Conservation (phyloP, 2,888 invertebrate species). For the Eulithis testata region DNA sequence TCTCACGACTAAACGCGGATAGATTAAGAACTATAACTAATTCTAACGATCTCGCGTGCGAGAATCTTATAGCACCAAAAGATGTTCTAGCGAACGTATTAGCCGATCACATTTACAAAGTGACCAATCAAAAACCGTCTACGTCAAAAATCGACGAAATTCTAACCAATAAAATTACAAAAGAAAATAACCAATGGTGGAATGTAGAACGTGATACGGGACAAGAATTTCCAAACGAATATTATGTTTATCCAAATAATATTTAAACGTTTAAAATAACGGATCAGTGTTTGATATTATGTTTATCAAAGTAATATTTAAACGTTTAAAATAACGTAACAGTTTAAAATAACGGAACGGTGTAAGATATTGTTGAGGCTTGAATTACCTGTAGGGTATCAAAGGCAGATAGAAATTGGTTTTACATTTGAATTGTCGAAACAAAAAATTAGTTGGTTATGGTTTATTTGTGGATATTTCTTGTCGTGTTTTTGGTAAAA, state of each 20-base stretch:
- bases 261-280: constrained; percentile 42
- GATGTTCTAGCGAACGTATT: constrained; percentile 75
- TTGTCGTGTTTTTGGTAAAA: constrained; percentile 5
- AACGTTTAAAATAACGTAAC: constrained; percentile 16
- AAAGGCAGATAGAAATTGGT: background rate
- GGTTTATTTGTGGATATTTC: background rate
- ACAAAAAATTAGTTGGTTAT: constrained; percentile 18
- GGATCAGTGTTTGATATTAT: constrained; percentile 52
- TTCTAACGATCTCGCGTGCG: constrained; percentile 65
- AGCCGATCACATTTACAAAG: constrained; percentile 80
- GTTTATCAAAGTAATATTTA: constrained; percentile 58
- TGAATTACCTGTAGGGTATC: constrained; percentile 28
- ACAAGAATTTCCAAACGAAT: constrained; percentile 66
- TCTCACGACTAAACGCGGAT: constrained; percentile 77
- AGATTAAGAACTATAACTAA: constrained; percentile 69
- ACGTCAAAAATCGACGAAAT: constrained; percentile 77
- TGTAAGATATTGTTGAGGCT: constrained; percentile 16
- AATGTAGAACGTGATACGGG: constrained; percentile 64
- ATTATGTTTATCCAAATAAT: constrained; percentile 63
- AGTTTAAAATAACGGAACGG: background rate
- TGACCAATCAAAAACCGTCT: constrained; percentile 81
- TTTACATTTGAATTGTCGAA: background rate
- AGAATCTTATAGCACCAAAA: constrained; percentile 76
- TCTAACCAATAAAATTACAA: constrained; percentile 75
- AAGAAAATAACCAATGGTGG: constrained; percentile 71